Base-by-base conservation (phyloP, 2,113 vertebrate genomes). In the Oncorhynchus kisutch region DNA sequence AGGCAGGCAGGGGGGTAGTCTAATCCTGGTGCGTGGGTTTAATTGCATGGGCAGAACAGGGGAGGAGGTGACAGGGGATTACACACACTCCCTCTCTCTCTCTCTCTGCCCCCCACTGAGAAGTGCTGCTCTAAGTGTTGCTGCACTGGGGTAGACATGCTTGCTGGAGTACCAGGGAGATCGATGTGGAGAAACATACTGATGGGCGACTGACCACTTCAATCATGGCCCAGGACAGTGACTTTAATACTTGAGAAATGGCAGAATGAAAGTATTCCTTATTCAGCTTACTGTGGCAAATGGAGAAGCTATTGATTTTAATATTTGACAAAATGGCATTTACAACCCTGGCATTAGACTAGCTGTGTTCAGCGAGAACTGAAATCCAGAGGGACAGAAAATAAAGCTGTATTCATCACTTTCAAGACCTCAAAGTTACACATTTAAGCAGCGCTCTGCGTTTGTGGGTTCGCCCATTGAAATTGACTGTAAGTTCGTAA, bases 11-110 rank as follows among this genome's bases (percentile, higher is more conserved):
- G n/a, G 25, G 64, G 66, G 29, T 7, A 34, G 27, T 77, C 78
- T 86, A 83, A 86, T 86, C 81, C 82, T 49, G 49, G 67, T 70
- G 74, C 71, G 60, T 72, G 64, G 74, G 72, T 86, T 77, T 83
- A 79, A 81, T 79, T 81, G 79, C 71, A 67, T 64, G 71, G 81
- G 74, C 48, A 75, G 72, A 71, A 68, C 68, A 78, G 34, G 67
- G 34, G 59, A 54, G 29, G 24, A 62, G 59, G 25, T 12, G 54
- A 39, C 45, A 72, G 71, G 74, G 76, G 78, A 76, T 74, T 75
- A 82, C 49, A 25, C 20, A 64, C 72, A 70, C 65, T 34, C 34
- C 7, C 34, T 34, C 34, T 34, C 34, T 16, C 13, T 4, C 14
- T 16, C 49, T 51, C 49, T 16, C 2, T 27, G 27, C 66, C 66